Evolutionary conservation across 1,140 invertebrate genomes (phyloP).

Genomic region (Telenomus remus): DNA sequence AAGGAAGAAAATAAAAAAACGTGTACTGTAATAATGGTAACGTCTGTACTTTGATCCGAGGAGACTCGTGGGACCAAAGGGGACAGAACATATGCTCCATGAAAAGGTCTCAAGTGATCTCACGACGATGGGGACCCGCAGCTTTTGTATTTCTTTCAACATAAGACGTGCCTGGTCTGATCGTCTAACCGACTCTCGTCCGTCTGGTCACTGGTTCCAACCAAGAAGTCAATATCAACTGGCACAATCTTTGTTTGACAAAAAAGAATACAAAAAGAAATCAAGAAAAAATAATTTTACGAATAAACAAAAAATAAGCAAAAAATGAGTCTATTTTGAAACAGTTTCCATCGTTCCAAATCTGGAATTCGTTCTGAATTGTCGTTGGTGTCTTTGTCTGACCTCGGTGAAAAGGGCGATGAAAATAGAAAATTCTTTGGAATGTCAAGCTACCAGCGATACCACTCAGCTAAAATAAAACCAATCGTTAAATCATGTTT

Average conservation of each 20-base stretch:
- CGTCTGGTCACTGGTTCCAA: slow-evolving; percentile 19
- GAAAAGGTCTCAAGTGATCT: slow-evolving; percentile 55
- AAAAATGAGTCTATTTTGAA: slow-evolving; percentile 19
- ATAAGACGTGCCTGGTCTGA: slow-evolving; percentile 30
- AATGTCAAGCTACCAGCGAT: slow-evolving; percentile 8
- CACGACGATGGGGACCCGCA: slow-evolving; percentile 45
- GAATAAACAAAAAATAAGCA: not conserved
- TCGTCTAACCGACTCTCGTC: slow-evolving; percentile 35
- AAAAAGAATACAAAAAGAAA: no score
- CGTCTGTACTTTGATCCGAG: slow-evolving; percentile 22
- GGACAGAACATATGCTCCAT: slow-evolving; percentile 34
- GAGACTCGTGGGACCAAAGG: slow-evolving; percentile 47
- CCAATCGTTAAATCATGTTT: no score
- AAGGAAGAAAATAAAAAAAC: not conserved
- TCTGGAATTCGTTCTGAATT: slow-evolving; percentile 24
- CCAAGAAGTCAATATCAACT: slow-evolving; percentile 8
- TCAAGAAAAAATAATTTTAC: no score
- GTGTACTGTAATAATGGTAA: slow-evolving; percentile 27
- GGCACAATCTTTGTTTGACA: no score
- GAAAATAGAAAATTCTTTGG: slow-evolving; percentile 29
- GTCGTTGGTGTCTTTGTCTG: slow-evolving; percentile 22
- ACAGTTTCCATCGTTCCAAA: not conserved
- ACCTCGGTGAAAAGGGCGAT: slow-evolving; percentile 17
- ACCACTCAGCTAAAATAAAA: no score
- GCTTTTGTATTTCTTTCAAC: slow-evolving; percentile 45